Conservation (phyloP, 2,113 vertebrate species). For the Campylomormyrus numenius region DNA sequence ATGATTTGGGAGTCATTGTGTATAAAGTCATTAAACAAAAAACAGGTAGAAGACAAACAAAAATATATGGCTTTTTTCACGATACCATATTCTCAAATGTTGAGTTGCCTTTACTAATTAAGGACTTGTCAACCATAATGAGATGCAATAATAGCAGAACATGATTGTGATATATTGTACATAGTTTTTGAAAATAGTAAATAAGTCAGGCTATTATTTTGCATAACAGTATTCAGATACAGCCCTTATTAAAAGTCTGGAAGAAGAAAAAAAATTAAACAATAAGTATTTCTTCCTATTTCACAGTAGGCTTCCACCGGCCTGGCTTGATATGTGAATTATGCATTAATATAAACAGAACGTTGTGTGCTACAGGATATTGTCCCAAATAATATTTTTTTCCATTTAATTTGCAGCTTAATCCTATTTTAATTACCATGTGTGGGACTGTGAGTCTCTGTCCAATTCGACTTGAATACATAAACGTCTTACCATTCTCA, state of each 20-base stretch:
- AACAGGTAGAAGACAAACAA: background rate
- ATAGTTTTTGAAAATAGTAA: background rate
- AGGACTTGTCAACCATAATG: background rate
- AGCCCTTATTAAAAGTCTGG: slow-evolving; percentile 9
- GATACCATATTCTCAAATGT: background rate
- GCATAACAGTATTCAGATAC: slow-evolving; percentile 3
- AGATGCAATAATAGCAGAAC: background rate
- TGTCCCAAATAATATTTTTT: slow-evolving; percentile 27
- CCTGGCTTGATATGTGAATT: slow-evolving; percentile 11
- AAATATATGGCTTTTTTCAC: background rate
- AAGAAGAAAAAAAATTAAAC: background rate
- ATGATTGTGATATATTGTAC: background rate
- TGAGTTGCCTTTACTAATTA: background rate
- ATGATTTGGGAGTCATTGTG: background rate
- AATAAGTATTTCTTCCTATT: background rate
- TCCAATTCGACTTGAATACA: slow-evolving; percentile 22
- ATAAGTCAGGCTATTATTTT: background rate
- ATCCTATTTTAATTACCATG: slow-evolving; percentile 27
- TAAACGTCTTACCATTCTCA: slow-evolving; percentile 15
- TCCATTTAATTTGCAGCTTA: slow-evolving; percentile 26
- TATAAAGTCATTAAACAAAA: background rate
- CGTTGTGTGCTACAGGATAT: slow-evolving; percentile 21
- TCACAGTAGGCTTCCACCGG: background rate
- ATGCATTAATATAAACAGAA: slow-evolving; percentile 28
- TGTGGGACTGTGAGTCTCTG: slow-evolving; percentile 12